Percentiles rank a stretch among this genome's conserved stretches.
phyloP scores from a whole-genome alignment of 2,113 vertebrate genomes.

The Pagrus major region DNA sequence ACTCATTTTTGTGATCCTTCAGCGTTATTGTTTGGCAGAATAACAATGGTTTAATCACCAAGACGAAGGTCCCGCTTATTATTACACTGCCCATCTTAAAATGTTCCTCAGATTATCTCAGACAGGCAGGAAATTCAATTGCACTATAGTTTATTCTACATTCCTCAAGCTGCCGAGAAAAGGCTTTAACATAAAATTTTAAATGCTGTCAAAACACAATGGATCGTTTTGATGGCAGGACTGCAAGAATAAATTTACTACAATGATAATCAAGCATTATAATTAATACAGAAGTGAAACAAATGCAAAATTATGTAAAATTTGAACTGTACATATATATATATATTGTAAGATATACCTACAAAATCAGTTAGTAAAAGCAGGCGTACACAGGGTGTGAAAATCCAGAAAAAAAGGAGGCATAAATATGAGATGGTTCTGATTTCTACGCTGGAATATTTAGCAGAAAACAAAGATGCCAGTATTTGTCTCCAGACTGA shows the following conservation, averaged over 20 bases:
- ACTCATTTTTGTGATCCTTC: slow-evolving; percentile 46
- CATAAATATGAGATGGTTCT: slow-evolving; percentile 10
- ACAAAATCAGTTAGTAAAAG: background rate
- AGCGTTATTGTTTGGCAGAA: slow-evolving; percentile 62
- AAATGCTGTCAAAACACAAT: slow-evolving; percentile 7
- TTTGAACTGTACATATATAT: no score
- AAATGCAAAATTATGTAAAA: background rate
- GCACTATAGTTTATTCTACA: slow-evolving; percentile 9
- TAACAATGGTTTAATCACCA: slow-evolving; percentile 69
- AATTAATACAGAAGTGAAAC: background rate
- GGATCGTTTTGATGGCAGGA: slow-evolving; percentile 4
- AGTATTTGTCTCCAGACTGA: slow-evolving; percentile 5
- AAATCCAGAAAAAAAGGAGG: background rate
- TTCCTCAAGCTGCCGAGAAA: slow-evolving; percentile 17
- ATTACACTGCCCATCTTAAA: slow-evolving; percentile 52
- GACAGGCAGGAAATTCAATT: slow-evolving; percentile 68
- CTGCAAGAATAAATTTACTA: background rate
- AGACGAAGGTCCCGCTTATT: slow-evolving; percentile 62
- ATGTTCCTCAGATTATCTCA: slow-evolving; percentile 42
- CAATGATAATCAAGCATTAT: background rate
- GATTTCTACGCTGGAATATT: slow-evolving; percentile 18
- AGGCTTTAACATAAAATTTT: slow-evolving; percentile 14
- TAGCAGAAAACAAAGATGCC: background rate
- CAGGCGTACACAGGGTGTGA: background rate
- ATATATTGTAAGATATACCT: background rate